These are phyloP conservation scores for Sphyrna mokarran DNA, from an alignment of 2,113 vertebrate genomes.

Conservation along the genomic window DNA sequence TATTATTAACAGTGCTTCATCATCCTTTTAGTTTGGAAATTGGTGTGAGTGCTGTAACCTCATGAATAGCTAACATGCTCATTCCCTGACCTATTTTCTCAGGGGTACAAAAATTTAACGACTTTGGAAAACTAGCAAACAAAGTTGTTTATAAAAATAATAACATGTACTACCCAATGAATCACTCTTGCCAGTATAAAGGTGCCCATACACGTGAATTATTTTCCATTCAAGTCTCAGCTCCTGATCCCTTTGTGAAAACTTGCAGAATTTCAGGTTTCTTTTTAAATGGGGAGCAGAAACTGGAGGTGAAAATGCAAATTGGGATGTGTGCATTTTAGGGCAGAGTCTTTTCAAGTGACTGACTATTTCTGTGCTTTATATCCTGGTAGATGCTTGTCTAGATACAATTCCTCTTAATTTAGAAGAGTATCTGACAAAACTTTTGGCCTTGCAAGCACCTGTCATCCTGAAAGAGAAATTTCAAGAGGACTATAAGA, in stretches of 20 bases:
- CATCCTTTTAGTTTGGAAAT: background rate
- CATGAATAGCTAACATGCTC: background rate
- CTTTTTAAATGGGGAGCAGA: background rate
- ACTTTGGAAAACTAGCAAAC: background rate
- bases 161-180: background rate
- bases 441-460: conserved; percentile 58
- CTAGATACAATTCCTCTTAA: conserved; percentile 35
- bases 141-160: background rate
- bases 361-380: conserved; percentile 25
- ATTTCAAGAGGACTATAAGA: conserved; percentile 48
- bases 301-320: background rate
- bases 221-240: background rate
- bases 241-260: background rate
- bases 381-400: conserved; percentile 47
- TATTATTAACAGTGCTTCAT: background rate
- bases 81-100: background rate
- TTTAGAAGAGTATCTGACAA: conserved; percentile 44
- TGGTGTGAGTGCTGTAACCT: background rate
- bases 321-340: background rate
- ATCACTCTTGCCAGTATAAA: background rate
- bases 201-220: background rate
- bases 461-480: conserved; percentile 51
- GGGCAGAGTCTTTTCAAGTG: background rate
- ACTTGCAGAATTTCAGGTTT: background rate
- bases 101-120: background rate